Base-by-base conservation (phyloP, 2,113 vertebrate genomes). In the Charina bottae region DNA sequence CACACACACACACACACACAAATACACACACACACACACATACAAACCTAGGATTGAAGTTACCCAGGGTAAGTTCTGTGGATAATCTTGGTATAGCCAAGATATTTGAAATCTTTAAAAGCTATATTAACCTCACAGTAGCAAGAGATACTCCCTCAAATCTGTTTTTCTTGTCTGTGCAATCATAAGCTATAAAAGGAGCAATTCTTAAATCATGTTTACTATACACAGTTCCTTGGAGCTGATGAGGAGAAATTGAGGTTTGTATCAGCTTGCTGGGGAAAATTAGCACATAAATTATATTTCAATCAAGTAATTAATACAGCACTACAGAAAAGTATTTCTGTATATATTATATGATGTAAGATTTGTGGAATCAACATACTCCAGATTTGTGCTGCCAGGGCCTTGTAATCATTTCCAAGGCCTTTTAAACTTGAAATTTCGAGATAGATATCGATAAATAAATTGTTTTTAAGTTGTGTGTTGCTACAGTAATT, bases 151-250 rank as follows among this genome's bases (percentile, higher is more conserved):
- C 55, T 91, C 46, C 28, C 33, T 68, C 60, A 93, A 83, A 93
- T 90, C 85, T 93, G 91, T 37, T 94, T 95, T 95, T 68, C 92
- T 94, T 95, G 93, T 93, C 91, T 92, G 87, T 88, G 26, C 55
- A 90, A 94, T 83, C 24, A 56, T 68, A 68, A 46, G 17, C 53
- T 37, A 56, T 26, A 93, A 96, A 95, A 95, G 85, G 6, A 85
- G 84, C 94, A 91, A 86, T 95, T 95, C 94, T 93, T 95, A 95
- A 96, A 96, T 95, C 93, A 96, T 53, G 62, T 94, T 94, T 94
- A 96, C 94, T 95, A 91, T 83, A 91, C 17, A 93, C 0, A 93
- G 33, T 89, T 91, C 87, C 58, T 92, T 95, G 54, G 46, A 92
- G 90, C 12, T 89, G 56, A 93, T 94, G 90, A 87, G 37, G 89